Base-by-base conservation (phyloP, 2,113 vertebrate species). In the Alethe diademata region DNA sequence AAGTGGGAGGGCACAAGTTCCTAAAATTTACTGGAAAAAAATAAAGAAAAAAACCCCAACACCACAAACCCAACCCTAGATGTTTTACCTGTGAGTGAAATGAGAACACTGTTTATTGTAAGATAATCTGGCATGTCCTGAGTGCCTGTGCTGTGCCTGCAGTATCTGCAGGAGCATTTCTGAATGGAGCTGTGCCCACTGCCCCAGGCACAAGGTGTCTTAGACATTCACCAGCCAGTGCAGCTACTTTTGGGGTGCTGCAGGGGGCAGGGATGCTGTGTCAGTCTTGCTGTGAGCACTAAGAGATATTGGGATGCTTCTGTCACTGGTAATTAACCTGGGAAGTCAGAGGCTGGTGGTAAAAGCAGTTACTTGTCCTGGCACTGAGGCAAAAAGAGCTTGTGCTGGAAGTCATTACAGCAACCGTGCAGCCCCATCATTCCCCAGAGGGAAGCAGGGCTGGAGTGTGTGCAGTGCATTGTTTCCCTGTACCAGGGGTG, bases 141-240 rank as follows among this genome's bases (percentile, higher is more conserved):
- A 36, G 72, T 35, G 38, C 45, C 67, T 53, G 42, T 14, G 28
- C 24, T 53, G 36, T 33, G 12, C 33, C 35, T 35, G 23, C 19
- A 12, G 38, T 4, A 12, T 1, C 29, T 14, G 12, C 2, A 7
- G 11, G 60, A 40, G 2, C 40, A 12, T 19, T 50, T 26, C 43
- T 36, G 26, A 43, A 2, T 0, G 0, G 19, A 73, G 14, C 12
- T 0, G 12, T n/a, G n/a, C n/a, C 14, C 23, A 3, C 8, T 42
- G 42, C 19, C n/a, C 42, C 11, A 5, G 20, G 28, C 2, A 35
- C 50, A 31, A 29, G 28, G 22, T 5, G 18, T 19, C 26, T 28
- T 4, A 8, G 33, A 8, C 45, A 42, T 8, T 9, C 8, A 4
- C 10, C 28, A 36, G 51, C 3, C 23, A 16, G 5, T 3, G 36